Conservation (phyloP, 2,888 invertebrate species). For the Lamellibrachia columna region DNA sequence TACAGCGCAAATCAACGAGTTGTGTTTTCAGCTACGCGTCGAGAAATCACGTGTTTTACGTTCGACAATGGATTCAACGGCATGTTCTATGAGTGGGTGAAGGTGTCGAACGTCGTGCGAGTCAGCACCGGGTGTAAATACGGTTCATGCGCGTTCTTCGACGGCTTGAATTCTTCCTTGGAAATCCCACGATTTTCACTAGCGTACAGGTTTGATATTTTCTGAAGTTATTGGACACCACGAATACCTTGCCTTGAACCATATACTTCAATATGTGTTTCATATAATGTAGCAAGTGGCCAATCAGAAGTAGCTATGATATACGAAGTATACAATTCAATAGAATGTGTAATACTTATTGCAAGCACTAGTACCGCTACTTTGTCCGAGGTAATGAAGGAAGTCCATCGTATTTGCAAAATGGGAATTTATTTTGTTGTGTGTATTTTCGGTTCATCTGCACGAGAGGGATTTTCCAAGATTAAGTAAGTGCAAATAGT, state of each 20-base stretch:
- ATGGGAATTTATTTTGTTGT: too few relatives aligned
- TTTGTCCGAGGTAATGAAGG: too few relatives aligned
- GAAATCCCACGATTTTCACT: background rate
- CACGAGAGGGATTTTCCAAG: too few relatives aligned
- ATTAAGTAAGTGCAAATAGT: too few relatives aligned
- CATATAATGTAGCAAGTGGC: background rate
- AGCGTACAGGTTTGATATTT: background rate
- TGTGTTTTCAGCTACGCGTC: background rate
- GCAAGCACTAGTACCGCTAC: too few relatives aligned
- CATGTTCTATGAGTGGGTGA: background rate
- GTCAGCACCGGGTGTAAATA: background rate
- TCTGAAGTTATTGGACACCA: background rate
- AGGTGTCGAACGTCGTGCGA: background rate
- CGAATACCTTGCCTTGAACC: background rate
- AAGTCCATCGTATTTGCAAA: too few relatives aligned
- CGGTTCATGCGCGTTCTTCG: slow-evolving; percentile 2
- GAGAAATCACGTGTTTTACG: background rate
- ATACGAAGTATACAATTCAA: too few relatives aligned
- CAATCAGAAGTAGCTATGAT: too few relatives aligned
- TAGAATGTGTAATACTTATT: too few relatives aligned
- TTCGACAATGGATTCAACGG: background rate
- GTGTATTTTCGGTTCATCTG: too few relatives aligned
- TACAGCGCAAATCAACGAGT: background rate
- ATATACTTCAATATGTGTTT: background rate
- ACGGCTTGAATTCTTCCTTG: background rate